Evolutionary conservation across 2,888 invertebrate genomes (phyloP).

Genomic region (Drosophila quinaria): DNA sequence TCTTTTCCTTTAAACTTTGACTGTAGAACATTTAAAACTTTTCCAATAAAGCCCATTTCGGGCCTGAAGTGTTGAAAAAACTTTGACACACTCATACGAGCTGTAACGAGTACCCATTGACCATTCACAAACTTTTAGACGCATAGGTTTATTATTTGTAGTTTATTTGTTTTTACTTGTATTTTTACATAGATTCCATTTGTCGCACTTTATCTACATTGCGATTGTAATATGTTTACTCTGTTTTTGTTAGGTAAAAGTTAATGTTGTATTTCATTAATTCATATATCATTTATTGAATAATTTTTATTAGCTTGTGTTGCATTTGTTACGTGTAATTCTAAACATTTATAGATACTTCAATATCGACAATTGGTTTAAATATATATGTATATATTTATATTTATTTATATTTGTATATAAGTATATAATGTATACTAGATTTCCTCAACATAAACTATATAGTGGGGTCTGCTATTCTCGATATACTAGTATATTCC

Average conservation of each 20-base stretch:
- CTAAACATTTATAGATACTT: slow-evolving; percentile 80
- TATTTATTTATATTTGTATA: slow-evolving; percentile 40
- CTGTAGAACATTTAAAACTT: slow-evolving; percentile 8
- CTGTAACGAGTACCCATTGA: slow-evolving; percentile 1
- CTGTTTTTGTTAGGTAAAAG: slow-evolving; percentile 44
- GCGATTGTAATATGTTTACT: slow-evolving; percentile 22
- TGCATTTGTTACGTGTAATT: slow-evolving; percentile 62
- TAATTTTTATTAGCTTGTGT: slow-evolving; percentile 23
- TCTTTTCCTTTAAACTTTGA: slow-evolving; percentile 3
- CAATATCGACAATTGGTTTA: slow-evolving; percentile 78
- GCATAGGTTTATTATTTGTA: slow-evolving; percentile 50
- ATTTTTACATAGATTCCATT: slow-evolving; percentile 50
- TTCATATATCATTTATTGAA: slow-evolving; percentile 43
- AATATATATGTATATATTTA: slow-evolving; percentile 52
- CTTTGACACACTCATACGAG: slow-evolving; percentile 5
- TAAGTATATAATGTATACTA: slow-evolving; percentile 54
- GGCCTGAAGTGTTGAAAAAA: slow-evolving; percentile 17
- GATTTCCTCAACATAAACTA: slow-evolving; percentile 35
- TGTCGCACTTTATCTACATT: slow-evolving; percentile 55
- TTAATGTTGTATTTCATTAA: slow-evolving; percentile 40
- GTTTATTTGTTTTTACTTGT: slow-evolving; percentile 28
- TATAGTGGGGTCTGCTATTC: slow-evolving; percentile 43
- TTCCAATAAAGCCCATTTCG: slow-evolving; percentile 15
- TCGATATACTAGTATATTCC: slow-evolving; percentile 6
- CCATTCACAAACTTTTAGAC: slow-evolving; percentile 15